Percentiles rank a stretch among this genome's conserved stretches.
Evolutionary conservation across 2,113 vertebrate genomes (phyloP).

Genomic region (Mesoclemmys tuberculata): DNA sequence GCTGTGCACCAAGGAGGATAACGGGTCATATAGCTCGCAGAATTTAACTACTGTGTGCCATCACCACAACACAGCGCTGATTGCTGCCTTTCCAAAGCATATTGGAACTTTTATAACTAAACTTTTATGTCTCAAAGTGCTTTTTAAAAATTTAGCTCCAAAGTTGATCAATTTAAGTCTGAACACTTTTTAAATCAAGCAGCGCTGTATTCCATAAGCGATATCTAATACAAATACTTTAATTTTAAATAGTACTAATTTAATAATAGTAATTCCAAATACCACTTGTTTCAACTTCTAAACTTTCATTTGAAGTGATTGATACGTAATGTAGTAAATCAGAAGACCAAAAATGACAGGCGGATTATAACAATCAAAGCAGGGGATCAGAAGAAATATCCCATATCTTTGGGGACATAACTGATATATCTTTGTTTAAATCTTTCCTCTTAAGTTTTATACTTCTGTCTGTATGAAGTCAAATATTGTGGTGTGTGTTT

Average conservation of each 20-base stretch:
- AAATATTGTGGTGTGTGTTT: too few species aligned
- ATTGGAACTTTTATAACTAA: background rate
- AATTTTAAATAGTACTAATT: background rate
- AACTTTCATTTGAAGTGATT: background rate
- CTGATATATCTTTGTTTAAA: background rate
- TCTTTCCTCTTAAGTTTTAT: background rate
- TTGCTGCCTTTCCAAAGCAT: slow-evolving; percentile 14
- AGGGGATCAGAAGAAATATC: too few species aligned
- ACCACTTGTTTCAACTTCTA: background rate
- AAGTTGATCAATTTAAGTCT: background rate
- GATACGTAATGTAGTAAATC: background rate
- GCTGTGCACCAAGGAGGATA: slow-evolving; percentile 27
- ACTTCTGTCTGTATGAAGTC: too few species aligned
- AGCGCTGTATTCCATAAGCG: background rate
- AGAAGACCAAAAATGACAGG: background rate
- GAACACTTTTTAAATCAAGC: background rate
- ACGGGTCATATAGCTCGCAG: slow-evolving; percentile 48
- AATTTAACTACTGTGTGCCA: slow-evolving; percentile 55
- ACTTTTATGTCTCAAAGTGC: slow-evolving; percentile 7
- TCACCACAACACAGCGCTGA: slow-evolving; percentile 60
- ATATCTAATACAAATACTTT: background rate
- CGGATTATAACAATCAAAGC: too few species aligned
- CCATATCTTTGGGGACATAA: background rate
- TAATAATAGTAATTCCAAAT: too few species aligned
- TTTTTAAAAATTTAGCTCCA: slow-evolving; percentile 19